A percentile compares a stretch with the other conserved stretches of the same genome.
Conservation (phyloP, 2,888 invertebrate genomes). For the Eubasilissa splendida region DNA sequence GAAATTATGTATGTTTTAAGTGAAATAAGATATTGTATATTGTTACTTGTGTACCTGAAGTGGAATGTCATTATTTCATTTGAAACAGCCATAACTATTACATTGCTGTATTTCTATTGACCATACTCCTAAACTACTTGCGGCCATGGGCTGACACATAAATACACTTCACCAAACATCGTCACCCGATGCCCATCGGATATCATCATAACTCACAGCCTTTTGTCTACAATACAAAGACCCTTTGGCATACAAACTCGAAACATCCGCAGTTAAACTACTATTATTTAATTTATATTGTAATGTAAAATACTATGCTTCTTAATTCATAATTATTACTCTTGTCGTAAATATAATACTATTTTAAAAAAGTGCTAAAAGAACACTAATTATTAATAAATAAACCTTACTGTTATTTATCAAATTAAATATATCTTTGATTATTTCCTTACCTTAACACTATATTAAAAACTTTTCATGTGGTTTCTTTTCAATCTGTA, state of each 20-base stretch:
- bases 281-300: slow-evolving; percentile 27
- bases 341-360: slow-evolving; percentile 36
- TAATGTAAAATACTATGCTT: slow-evolving; percentile 31
- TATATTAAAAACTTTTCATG: slow-evolving; percentile 12
- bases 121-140: slow-evolving; percentile 20
- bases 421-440: slow-evolving; percentile 20
- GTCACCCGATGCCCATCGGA: slow-evolving; percentile 32
- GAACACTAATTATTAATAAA: slow-evolving; percentile 31
- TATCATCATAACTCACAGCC: slow-evolving; percentile 56
- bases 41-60: neutral
- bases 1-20: slow-evolving; percentile 15
- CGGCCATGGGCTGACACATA: slow-evolving; percentile 45
- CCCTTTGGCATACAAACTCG: slow-evolving; percentile 49
- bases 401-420: slow-evolving; percentile 2
- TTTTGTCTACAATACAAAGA: slow-evolving; percentile 48
- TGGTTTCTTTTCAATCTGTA: neutral
- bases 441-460: slow-evolving; percentile 20
- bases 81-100: slow-evolving; percentile 17
- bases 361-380: slow-evolving; percentile 29
- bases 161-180: neutral
- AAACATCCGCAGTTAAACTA: slow-evolving; percentile 41
- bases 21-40: neutral
- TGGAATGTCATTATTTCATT: slow-evolving; percentile 11
- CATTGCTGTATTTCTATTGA: neutral
- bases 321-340: slow-evolving; percentile 56